Percentiles rank a stretch among this genome's conserved stretches.
These are phyloP conservation scores for Neoscelio sp. DNA, from an alignment of 2,888 invertebrate species.

Conservation along the genomic window DNA sequence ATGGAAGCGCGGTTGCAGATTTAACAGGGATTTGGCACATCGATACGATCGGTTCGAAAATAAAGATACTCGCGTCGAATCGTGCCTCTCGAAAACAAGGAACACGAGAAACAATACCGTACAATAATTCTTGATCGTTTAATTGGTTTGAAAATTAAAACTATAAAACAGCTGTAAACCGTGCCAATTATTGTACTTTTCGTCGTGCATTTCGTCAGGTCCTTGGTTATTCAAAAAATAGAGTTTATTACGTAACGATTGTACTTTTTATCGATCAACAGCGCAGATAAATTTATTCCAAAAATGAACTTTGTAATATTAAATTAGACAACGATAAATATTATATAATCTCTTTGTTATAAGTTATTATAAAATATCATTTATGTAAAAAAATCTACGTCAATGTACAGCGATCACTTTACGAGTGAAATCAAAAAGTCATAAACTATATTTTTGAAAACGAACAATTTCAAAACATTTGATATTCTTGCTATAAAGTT, in stretches of 20 bases:
- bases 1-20: slow-evolving; percentile 15
- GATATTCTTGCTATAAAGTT: slow-evolving; percentile 4
- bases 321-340: slow-evolving; percentile 31
- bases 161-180: slow-evolving; percentile 2
- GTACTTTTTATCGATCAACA: slow-evolving; percentile 47
- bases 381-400: slow-evolving; percentile 48
- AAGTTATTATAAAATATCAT: slow-evolving; percentile 44
- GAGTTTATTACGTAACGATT: slow-evolving; percentile 30
- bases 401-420: slow-evolving; percentile 22
- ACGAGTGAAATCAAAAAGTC: background rate
- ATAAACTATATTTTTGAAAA: too few species aligned
- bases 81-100: slow-evolving; percentile 13
- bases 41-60: slow-evolving; percentile 26
- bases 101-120: slow-evolving; percentile 15
- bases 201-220: slow-evolving; percentile 41
- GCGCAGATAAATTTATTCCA: slow-evolving; percentile 21
- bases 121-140: slow-evolving; percentile 25
- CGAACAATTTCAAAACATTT: too few species aligned
- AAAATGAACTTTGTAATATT: slow-evolving; percentile 35
- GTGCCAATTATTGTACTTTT: slow-evolving; percentile 45
- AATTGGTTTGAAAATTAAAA: slow-evolving; percentile 25
- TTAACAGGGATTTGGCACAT: slow-evolving; percentile 38
- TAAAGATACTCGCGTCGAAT: slow-evolving; percentile 25
- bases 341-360: slow-evolving; percentile 18
- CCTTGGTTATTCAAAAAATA: slow-evolving; percentile 34